These are phyloP conservation scores for Conger conger DNA, from an alignment of 2,113 vertebrate genomes.

Conservation along the genomic window DNA sequence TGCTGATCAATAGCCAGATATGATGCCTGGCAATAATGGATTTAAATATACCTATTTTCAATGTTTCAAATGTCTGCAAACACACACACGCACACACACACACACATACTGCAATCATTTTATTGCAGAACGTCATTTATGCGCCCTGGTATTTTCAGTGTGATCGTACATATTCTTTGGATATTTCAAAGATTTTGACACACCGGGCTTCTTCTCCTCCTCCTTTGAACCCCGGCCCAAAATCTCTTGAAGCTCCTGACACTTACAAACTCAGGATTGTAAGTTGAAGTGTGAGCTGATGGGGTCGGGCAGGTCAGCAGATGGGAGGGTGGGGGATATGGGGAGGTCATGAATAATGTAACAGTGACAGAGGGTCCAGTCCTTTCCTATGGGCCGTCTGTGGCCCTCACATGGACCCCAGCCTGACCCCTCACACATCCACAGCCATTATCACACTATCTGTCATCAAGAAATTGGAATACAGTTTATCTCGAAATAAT, in stretches of 20 bases:
- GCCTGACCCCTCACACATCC: slow-evolving; percentile 8
- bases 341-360: neutral
- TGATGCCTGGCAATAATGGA: neutral
- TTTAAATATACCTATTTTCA: neutral
- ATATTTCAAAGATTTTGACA: neutral
- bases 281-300: neutral
- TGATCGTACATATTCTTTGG: neutral
- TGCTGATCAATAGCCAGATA: neutral
- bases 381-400: neutral
- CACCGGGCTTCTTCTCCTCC: no score
- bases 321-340: no score
- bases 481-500: neutral
- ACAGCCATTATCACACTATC: neutral
- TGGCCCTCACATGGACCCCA: neutral
- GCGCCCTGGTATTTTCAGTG: neutral
- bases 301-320: neutral
- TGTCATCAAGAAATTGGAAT: neutral
- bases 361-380: neutral
- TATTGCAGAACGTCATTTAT: neutral
- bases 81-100: no score
- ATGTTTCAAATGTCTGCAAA: neutral
- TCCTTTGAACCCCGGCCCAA: neutral
- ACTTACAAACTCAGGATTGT: neutral
- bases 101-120: neutral
- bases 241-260: neutral